Evolutionary conservation across 2,888 invertebrate species (phyloP).

Genomic region (Callyntrura guangdongensis): DNA sequence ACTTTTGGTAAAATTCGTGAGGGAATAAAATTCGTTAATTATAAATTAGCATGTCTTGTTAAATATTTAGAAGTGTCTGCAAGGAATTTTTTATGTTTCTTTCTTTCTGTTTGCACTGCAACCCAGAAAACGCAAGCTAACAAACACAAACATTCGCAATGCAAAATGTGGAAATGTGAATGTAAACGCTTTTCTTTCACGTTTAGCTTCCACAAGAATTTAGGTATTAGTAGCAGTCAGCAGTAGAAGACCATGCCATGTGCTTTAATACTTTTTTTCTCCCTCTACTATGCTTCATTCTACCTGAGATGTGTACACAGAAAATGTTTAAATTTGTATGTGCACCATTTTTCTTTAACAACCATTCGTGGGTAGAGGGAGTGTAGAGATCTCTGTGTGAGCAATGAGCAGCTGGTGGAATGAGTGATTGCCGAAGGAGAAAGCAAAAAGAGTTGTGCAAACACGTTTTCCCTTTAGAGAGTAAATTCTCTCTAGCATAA

Average conservation of each 20-base stretch:
- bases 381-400: background rate
- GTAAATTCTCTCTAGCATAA: slow-evolving; percentile 40
- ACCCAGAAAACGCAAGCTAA: background rate
- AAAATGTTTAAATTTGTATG: background rate
- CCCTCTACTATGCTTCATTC: background rate
- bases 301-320: background rate
- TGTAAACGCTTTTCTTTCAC: background rate
- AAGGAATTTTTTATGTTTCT: slow-evolving; percentile 46
- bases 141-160: background rate
- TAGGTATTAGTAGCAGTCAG: background rate
- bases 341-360: background rate
- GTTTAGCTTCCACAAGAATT: background rate
- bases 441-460: slow-evolving; percentile 59
- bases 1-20: slow-evolving; percentile 10
- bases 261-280: too few species aligned
- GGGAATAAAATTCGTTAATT: slow-evolving; percentile 67
- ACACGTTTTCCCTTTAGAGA: slow-evolving; percentile 27
- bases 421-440: slow-evolving; percentile 71
- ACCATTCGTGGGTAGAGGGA: background rate
- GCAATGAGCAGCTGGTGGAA: slow-evolving; percentile 68
- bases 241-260: background rate
- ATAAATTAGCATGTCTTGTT: slow-evolving; percentile 68
- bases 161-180: background rate
- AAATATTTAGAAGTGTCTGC: slow-evolving; percentile 65
- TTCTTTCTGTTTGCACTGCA: slow-evolving; percentile 1